phyloP scores from a whole-genome alignment of 2,113 vertebrate species.

The Osmerus mordax region DNA sequence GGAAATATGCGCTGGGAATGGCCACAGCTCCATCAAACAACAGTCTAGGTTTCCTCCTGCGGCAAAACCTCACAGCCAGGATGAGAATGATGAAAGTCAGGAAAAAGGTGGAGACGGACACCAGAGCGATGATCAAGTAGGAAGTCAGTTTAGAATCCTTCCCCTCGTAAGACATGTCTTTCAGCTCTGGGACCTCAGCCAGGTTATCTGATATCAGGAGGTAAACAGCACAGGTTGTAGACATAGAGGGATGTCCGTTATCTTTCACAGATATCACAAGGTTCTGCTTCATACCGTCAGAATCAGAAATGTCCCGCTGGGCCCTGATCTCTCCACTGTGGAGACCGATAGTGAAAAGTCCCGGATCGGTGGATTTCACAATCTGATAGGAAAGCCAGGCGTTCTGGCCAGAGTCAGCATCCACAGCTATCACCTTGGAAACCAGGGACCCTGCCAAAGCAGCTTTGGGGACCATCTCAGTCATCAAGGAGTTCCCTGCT shows the following conservation, averaged over 20 bases:
- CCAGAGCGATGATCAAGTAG: constrained; percentile 65
- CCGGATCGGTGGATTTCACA: too few species aligned
- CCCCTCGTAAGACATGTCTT: constrained; percentile 49
- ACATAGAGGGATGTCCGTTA: constrained; percentile 28
- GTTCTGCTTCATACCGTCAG: too few species aligned
- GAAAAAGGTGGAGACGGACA: constrained; percentile 59
- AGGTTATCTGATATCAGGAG: constrained; percentile 59
- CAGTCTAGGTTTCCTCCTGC: constrained; percentile 53
- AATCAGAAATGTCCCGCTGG: too few species aligned
- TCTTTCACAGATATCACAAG: too few species aligned
- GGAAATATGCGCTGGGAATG: constrained; percentile 57
- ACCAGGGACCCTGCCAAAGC: too few species aligned
- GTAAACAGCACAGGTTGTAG: constrained; percentile 40
- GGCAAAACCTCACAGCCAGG: constrained; percentile 62
- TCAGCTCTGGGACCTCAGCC: constrained; percentile 54
- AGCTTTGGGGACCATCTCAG: too few species aligned
- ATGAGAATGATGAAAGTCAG: constrained; percentile 53
- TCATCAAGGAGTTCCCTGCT: too few species aligned
- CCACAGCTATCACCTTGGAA: too few species aligned
- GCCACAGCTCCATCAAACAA: constrained; percentile 61
- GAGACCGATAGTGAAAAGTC: too few species aligned
- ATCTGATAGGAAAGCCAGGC: too few species aligned
- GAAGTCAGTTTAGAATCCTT: constrained; percentile 56
- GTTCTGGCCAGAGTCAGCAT: too few species aligned
- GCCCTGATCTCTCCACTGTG: too few species aligned